Evolutionary conservation across 1,140 invertebrate species (phyloP).

Genomic region (Grapholita molesta): DNA sequence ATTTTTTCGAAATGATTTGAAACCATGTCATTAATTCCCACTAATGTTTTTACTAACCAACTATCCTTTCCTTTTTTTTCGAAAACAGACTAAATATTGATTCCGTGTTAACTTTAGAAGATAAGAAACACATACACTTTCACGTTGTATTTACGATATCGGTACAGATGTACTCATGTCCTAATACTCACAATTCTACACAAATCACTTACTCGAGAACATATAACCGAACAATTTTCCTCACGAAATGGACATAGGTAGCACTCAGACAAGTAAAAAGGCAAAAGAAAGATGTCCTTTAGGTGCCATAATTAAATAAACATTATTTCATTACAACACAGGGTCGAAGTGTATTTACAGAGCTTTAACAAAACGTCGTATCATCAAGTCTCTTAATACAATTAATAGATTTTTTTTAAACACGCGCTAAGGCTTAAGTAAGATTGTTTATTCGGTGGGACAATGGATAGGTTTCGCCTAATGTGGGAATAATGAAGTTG

Average conservation of each 20-base stretch:
- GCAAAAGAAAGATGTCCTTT: background rate
- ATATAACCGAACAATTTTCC: background rate
- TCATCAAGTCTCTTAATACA: no score
- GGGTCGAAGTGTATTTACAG: background rate
- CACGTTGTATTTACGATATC: no score
- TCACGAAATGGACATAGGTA: background rate
- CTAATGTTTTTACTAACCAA: no score
- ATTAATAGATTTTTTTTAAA: background rate
- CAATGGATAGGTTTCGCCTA: background rate
- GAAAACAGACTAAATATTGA: no score
- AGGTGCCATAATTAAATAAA: background rate
- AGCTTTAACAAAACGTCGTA: background rate
- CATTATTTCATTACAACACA: background rate
- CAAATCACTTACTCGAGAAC: no score
- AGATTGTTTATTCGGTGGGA: background rate
- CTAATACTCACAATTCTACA: no score
- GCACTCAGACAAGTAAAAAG: background rate
- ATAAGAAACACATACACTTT: no score
- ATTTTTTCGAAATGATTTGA: no score
- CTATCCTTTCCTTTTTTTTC: no score
- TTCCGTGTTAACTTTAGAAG: no score
- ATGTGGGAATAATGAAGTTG: background rate
- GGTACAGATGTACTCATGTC: no score
- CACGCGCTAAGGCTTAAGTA: background rate
- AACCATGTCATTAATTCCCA: no score